Conservation (phyloP, 1,140 invertebrate genomes). For the Cydia splendana region DNA sequence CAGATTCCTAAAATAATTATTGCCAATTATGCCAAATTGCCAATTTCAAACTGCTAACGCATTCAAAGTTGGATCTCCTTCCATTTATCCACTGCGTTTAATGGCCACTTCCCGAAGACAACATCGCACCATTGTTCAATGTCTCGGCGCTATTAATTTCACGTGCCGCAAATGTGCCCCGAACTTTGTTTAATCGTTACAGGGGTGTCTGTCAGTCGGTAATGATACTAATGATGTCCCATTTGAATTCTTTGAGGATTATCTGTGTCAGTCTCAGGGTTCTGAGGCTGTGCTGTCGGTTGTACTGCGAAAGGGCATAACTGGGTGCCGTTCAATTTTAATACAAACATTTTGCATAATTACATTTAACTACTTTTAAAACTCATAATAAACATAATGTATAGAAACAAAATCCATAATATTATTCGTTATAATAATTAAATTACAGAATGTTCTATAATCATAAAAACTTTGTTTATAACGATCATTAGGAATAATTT, state of each 20-base stretch:
- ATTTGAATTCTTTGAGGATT: slow-evolving; percentile 22
- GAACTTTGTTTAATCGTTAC: slow-evolving; percentile 40
- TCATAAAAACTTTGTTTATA: no score
- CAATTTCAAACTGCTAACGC: slow-evolving; percentile 6
- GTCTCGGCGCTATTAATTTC: slow-evolving; percentile 45
- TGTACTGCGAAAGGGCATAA: neutral
- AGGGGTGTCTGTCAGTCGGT: slow-evolving; percentile 41
- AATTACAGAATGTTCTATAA: no score
- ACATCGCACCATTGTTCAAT: slow-evolving; percentile 37
- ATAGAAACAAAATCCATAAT: no score
- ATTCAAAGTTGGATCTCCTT: neutral
- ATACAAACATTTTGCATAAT: no score
- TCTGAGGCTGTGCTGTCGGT: neutral
- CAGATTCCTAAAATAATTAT: neutral
- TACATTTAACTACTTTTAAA: no score
- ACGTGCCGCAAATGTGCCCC: slow-evolving; percentile 39
- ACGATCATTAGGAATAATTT: no score
- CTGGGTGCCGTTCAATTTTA: no score
- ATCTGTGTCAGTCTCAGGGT: slow-evolving; percentile 15
- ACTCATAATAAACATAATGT: no score
- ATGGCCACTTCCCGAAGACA: slow-evolving; percentile 23
- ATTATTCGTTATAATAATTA: no score
- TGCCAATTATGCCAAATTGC: slow-evolving; percentile 6
- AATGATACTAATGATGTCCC: slow-evolving; percentile 18
- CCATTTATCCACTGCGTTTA: slow-evolving; percentile 26